Base-by-base conservation (phyloP, 2,888 invertebrate species). In the Synergus laeviventris region DNA sequence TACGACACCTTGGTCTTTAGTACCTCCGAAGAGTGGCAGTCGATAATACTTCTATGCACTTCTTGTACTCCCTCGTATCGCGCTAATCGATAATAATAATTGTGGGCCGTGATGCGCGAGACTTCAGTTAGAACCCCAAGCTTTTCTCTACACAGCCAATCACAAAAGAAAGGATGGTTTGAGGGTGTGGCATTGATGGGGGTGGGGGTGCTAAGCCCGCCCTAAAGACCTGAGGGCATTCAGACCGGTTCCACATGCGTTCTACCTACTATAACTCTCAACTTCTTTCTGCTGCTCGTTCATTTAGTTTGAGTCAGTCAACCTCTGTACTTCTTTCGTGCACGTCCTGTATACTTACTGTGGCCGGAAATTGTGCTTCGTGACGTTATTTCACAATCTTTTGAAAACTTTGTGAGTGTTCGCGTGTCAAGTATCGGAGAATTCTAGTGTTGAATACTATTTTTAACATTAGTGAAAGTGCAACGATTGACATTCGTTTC, bases 101-200 rank as follows among this genome's bases (percentile, higher is more conserved):
- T 70, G 49, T 70, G 70, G 70, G 70, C 45, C 12, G 70, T 45
- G 70, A 31, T 70, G 49, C 49, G 70, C 70, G 70, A 70, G 70
- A 70, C 49, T 45, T 70, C 31, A 70, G 49, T 70, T n/a, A 36
- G 70, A 49, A 36, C 45, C 66, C 24, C 45, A 45, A 66, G 42
- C 31, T 49, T 45, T 54, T 49, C 31, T 36, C 31, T 11, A 70
- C 4, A 5, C 81, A 82, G 83, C 87, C 86, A 87, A 87, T 87
- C 79, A 84, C 81, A 76, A 74, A 78, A 80, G 80, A 82, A 84
- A 87, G 87, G 87, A 83, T 80, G 85, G 83, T 80, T 79, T 73
- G 82, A 84, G 86, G 87, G 87, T 84, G 84, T 79, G 82, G 54
- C 56, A 61, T 64, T 60, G 21, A 75, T 38, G 54, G 54, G 39